These are phyloP conservation scores for Scaptomyza polygonia DNA, from an alignment of 2,888 invertebrate species.

Conservation along the genomic window DNA sequence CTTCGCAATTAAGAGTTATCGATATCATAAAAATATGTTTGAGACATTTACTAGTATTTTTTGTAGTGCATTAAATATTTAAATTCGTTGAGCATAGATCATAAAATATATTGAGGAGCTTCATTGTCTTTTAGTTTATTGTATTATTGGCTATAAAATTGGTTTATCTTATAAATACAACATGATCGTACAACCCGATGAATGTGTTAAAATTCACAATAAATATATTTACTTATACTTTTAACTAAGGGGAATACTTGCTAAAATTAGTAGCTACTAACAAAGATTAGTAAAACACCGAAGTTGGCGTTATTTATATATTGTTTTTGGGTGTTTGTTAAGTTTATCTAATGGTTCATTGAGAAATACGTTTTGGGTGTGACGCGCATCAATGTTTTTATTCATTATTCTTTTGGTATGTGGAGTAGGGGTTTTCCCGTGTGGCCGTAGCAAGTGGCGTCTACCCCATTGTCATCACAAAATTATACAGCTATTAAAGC, in stretches of 20 bases:
- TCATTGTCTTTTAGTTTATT: too few relatives aligned
- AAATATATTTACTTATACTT: neutral
- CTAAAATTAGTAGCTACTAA: neutral
- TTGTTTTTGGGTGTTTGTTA: neutral
- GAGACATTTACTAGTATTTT: neutral
- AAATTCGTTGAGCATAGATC: neutral
- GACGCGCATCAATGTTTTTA: slow-evolving; percentile 20
- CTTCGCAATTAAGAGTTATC: too few relatives aligned
- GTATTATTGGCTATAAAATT: neutral
- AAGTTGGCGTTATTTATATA: neutral
- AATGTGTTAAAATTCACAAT: neutral
- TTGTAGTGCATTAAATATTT: too few relatives aligned
- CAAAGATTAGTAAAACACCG: slow-evolving; percentile 1
- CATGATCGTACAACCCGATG: neutral
- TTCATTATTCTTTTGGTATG: neutral
- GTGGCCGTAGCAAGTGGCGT: neutral
- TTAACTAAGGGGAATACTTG: neutral
- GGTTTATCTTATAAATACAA: too few relatives aligned
- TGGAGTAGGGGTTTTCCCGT: slow-evolving; percentile 40
- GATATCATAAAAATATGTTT: too few relatives aligned
- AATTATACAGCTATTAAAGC: slow-evolving; percentile 15
- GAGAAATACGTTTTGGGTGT: slow-evolving; percentile 13
- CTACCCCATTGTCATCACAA: slow-evolving; percentile 31
- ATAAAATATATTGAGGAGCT: neutral
- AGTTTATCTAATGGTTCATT: slow-evolving; percentile 1